These are phyloP conservation scores for Ypsolopha sequella DNA, from an alignment of 2,888 invertebrate species.

Conservation along the genomic window DNA sequence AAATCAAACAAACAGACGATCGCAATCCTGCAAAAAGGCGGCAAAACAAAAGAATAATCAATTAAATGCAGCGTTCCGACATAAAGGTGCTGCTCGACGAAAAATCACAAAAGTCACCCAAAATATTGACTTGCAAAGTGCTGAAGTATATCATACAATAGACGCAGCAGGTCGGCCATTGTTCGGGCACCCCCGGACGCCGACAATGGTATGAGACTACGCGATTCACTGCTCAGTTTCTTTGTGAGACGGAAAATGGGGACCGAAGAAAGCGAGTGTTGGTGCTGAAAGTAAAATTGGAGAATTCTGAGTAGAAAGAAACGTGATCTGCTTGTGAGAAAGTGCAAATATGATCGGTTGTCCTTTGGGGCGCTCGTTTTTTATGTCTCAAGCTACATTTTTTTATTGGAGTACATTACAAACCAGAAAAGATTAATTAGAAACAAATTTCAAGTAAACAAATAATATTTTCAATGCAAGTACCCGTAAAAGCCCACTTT, in stretches of 20 bases:
- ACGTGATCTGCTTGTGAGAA: not conserved
- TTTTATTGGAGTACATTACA: too few relatives aligned
- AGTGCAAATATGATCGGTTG: not conserved
- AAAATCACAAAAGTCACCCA: constrained; percentile 41
- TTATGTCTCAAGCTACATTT: too few relatives aligned
- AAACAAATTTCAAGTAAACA: too few relatives aligned
- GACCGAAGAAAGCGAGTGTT: constrained; percentile 9
- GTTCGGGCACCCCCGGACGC: constrained; percentile 39
- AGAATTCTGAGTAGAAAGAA: not conserved
- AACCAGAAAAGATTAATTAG: too few relatives aligned
- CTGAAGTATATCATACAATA: constrained; percentile 50
- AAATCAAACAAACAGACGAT: constrained; percentile 24
- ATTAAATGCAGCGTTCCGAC: constrained; percentile 29
- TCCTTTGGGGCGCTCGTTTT: too few relatives aligned
- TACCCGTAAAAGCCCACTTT: too few relatives aligned
- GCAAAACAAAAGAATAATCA: constrained; percentile 41
- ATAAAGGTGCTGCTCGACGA: not conserved
- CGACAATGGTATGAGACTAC: constrained; percentile 32
- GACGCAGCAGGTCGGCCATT: constrained; percentile 62
- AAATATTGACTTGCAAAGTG: constrained; percentile 68
- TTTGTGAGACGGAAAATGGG: constrained; percentile 40
- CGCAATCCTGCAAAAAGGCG: constrained; percentile 32
- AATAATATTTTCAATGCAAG: too few relatives aligned
- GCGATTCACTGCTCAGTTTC: constrained; percentile 51
- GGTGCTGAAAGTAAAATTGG: not conserved